Evolutionary conservation across 2,797 vertebrate genomes (phyloP), one percentile per base, ranked within the genome.

Genomic region (Coregonus ussuriensis): DNA sequence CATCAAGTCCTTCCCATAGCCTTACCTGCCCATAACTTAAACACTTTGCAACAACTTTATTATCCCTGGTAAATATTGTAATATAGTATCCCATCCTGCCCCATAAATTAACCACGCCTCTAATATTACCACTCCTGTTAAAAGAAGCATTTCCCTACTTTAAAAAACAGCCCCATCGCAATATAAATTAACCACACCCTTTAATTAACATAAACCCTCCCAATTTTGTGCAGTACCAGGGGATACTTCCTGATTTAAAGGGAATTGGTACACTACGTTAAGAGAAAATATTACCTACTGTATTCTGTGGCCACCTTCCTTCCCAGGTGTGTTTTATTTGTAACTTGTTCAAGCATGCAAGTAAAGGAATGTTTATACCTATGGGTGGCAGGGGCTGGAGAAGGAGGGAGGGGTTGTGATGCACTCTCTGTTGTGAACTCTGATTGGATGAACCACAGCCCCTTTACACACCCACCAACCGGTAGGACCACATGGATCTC

Each of bases 311-410:
- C 25, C 25, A 25, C 25, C 25, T 25, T 47, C 41, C 41, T 9
- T 47, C 41, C 41, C 41, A 9, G 41, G 41, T 47, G 41, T 47
- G 41, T 47, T 47, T 47, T 47, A 68, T 74, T 1, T 59, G 65
- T 41, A 41, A 54, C 62, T 54, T 74, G 65, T 63, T 69, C 71
- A 47, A 62, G 79, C 79, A 80, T 80, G 79, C 79, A 80, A 69
- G 72, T 73, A 74, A 69, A 65, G 33, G 63, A 77, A 74, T 68
- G 79, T 65, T 77, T 54, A 47, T 74, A 77, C 71, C 71, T 52
- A 54, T 18, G 74, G 51, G 6, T 37, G 52, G 21, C 4, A 7
- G 53, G 53, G 53, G 15, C 4, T 29, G 52, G 15, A 18, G 11
- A 18, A 0, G 9, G 66, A 11, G 52, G 66, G 35, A 53, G 37